Conservation (phyloP, 2,113 vertebrate genomes). For the Xenus cinereus region DNA sequence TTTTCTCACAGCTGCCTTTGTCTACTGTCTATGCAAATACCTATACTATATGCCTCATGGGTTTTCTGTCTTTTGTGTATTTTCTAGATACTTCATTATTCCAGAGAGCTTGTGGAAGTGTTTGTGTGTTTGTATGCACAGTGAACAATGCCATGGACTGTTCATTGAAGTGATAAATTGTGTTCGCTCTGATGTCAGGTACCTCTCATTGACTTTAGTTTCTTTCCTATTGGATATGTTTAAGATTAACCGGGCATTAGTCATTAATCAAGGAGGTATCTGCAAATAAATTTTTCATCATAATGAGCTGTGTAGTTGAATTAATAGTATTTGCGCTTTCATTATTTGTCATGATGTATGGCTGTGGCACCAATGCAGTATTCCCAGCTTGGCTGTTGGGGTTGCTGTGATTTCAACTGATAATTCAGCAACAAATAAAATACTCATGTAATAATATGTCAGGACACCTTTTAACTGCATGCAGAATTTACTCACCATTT, state of each 20-base stretch:
- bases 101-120: neutral
- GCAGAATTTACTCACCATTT: neutral
- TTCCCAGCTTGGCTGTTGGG: neutral
- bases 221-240: constrained; percentile 54
- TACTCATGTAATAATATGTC: neutral
- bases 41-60: neutral
- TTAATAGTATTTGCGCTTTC: constrained; percentile 54
- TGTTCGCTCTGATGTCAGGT: constrained; percentile 44
- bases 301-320: constrained; percentile 68
- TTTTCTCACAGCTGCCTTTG: constrained; percentile 35
- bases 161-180: constrained; percentile 59
- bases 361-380: neutral
- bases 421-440: neutral
- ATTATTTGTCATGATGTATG: constrained; percentile 56
- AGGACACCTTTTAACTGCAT: neutral
- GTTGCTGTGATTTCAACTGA: constrained; percentile 9
- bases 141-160: constrained; percentile 22
- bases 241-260: constrained; percentile 71
- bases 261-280: constrained; percentile 68
- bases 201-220: constrained; percentile 57
- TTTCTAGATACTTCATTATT: constrained; percentile 36
- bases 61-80: constrained; percentile 19
- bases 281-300: constrained; percentile 72
- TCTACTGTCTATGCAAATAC: constrained; percentile 42
- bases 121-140: constrained; percentile 38